Evolutionary conservation across 1,140 invertebrate genomes (phyloP), one percentile per base, ranked within the genome.

Genomic region (Ceratitis capitata): DNA sequence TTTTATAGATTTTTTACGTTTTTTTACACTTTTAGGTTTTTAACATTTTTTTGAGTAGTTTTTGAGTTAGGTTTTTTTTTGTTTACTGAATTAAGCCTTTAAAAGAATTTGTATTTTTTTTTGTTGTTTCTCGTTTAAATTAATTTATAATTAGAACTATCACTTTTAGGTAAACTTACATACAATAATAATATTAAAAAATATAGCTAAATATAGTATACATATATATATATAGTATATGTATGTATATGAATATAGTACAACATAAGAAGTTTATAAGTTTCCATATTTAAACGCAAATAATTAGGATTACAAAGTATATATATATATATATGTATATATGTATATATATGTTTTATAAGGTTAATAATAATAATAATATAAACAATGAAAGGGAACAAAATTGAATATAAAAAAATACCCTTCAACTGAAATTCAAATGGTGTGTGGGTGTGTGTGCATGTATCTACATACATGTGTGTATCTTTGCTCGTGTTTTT

Each of bases 81-180:
- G 16, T 74, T 74, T 45, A 47, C 39, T 78, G 69, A 47, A 78
- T 45, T 78, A 78, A 78, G 69, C 69, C 69, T 78, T 78, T 78
- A 78, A 10, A 78, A 45, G 39, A 78, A 45, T 78, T 78, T 78
- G 69, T 78, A 78, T 47, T 78, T 78, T n/a, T 45, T 78, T 69
- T 39, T 3, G 19, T 69, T 69, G 35, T 12, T 32, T 39, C 39
- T 69, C 61, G 61, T 69, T 69, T 69, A 69, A 78, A 78, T 78
- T 78, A 78, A 78, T 78, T 78, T 78, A 78, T 45, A 78, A 78
- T 78, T 78, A 78, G 69, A 78, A 78, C 69, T 78, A 78, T 78
- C 69, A 78, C 69, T 78, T 78, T 78, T 78, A 78, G 69, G 69
- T 78, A 78, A 78, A 78, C 69, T 78, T 78, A 45, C 69, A 78